Evolutionary conservation across 2,113 vertebrate species (phyloP).

Genomic region (Lophochroa leadbeateri): DNA sequence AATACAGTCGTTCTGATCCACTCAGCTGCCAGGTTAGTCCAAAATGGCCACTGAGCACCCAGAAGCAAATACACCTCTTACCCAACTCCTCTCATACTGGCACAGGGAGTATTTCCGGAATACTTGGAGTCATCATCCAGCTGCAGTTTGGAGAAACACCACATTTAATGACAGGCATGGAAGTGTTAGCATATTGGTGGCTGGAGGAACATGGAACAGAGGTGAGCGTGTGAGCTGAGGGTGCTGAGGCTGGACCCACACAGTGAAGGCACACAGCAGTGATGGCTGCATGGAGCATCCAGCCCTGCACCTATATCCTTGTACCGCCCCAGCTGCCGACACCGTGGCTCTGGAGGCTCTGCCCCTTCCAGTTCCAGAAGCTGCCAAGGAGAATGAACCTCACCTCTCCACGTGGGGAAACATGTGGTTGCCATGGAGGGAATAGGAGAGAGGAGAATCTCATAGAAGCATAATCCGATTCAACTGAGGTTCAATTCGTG

Average conservation of each 20-base stretch:
- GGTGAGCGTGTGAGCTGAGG: rapidly evolving
- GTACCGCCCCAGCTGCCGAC: rapidly evolving
- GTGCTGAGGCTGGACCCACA: background rate
- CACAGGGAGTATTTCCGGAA: background rate
- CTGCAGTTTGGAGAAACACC: background rate
- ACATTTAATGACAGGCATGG: rapidly evolving
- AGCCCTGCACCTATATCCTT: background rate
- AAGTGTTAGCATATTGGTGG: background rate
- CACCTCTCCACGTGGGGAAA: background rate
- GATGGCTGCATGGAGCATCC: rapidly evolving
- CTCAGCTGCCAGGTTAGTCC: background rate
- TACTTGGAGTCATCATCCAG: background rate
- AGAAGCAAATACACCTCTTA: background rate
- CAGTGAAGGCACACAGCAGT: rapidly evolving
- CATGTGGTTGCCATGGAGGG: slow-evolving; percentile 36
- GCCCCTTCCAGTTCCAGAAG: background rate
- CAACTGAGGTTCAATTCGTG: background rate
- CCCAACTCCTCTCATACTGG: background rate
- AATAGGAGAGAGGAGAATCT: background rate
- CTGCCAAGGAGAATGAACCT: background rate
- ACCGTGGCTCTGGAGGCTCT: background rate
- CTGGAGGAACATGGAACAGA: background rate
- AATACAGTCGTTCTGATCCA: background rate
- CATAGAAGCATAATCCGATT: slow-evolving; percentile 16
- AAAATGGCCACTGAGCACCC: background rate